A percentile compares a stretch with the other conserved stretches of the same genome.
Evolutionary conservation across 2,797 vertebrate species (phyloP).

Genomic region (Poeciliopsis turneri): DNA sequence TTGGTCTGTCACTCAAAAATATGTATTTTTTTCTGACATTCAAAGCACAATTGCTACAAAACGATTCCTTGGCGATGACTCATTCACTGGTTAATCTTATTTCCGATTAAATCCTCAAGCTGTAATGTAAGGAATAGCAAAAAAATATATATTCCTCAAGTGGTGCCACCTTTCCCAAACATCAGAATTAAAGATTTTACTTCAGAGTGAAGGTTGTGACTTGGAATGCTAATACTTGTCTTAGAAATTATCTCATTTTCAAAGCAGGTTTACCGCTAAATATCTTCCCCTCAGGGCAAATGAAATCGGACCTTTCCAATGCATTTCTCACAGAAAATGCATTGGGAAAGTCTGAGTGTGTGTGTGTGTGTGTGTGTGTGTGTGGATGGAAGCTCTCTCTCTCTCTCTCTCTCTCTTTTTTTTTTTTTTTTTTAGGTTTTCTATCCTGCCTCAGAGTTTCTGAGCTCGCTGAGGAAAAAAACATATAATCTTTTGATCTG

Average conservation of each 20-base stretch:
- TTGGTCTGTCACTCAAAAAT: not conserved
- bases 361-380: not conserved
- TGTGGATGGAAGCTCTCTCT: not conserved
- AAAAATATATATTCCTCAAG: slow-evolving; percentile 5
- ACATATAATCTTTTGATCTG: slow-evolving; percentile 55
- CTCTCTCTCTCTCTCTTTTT: not conserved
- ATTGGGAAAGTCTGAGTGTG: not conserved
- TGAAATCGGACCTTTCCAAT: slow-evolving; percentile 26
- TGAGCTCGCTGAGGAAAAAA: slow-evolving; percentile 34
- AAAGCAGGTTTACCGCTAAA: slow-evolving; percentile 25
- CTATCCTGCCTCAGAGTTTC: slow-evolving; percentile 28
- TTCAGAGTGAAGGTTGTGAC: slow-evolving; percentile 38
- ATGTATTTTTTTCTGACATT: not conserved
- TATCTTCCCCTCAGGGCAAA: slow-evolving; percentile 5
- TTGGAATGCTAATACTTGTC: slow-evolving; percentile 60
- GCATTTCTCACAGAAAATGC: slow-evolving; percentile 34
- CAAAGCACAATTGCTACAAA: not conserved
- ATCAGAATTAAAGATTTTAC: slow-evolving; percentile 40
- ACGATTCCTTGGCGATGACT: not conserved
- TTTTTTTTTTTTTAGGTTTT: slow-evolving; percentile 25
- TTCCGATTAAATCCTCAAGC: not conserved
- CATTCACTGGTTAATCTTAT: not conserved
- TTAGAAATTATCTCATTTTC: slow-evolving; percentile 52
- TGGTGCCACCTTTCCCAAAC: slow-evolving; percentile 11
- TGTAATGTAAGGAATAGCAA: not conserved